These are phyloP conservation scores for Perizoma flavofasciatum DNA, from an alignment of 2,888 invertebrate species.

Conservation along the genomic window DNA sequence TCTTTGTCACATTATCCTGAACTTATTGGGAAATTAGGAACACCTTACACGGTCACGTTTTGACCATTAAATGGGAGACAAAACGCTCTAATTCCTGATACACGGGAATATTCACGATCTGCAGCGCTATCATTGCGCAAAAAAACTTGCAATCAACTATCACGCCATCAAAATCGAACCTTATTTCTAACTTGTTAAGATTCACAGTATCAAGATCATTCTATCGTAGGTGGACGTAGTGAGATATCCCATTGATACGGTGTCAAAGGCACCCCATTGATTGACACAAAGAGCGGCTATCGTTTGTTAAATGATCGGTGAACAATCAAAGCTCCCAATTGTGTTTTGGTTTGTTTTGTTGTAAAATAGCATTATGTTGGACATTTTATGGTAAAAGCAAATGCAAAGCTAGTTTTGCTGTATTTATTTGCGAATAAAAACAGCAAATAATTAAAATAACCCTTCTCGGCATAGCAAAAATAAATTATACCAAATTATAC, in stretches of 20 bases:
- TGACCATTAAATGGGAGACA: conserved; percentile 79
- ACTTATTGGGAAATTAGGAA: conserved; percentile 75
- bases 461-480: no score
- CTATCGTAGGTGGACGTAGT: conserved; percentile 46
- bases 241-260: conserved; percentile 70
- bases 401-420: neutral
- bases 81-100: conserved; percentile 79
- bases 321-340: conserved; percentile 68
- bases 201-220: conserved; percentile 2
- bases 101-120: conserved; percentile 78
- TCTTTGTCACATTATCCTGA: conserved; percentile 72
- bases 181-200: conserved; percentile 38
- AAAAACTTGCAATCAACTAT: conserved; percentile 55
- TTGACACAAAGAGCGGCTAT: conserved; percentile 70
- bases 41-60: conserved; percentile 77
- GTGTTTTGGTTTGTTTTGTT: conserved; percentile 52
- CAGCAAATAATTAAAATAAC: neutral
- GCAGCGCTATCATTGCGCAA: conserved; percentile 79
- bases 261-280: conserved; percentile 79
- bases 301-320: conserved; percentile 74
- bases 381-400: conserved; percentile 15
- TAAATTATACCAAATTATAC: neutral
- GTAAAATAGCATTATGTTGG: conserved; percentile 36
- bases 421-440: neutral
- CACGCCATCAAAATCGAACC: conserved; percentile 36